Conservation (phyloP, 2,113 vertebrate species). For the Benitochromis conjunctus region DNA sequence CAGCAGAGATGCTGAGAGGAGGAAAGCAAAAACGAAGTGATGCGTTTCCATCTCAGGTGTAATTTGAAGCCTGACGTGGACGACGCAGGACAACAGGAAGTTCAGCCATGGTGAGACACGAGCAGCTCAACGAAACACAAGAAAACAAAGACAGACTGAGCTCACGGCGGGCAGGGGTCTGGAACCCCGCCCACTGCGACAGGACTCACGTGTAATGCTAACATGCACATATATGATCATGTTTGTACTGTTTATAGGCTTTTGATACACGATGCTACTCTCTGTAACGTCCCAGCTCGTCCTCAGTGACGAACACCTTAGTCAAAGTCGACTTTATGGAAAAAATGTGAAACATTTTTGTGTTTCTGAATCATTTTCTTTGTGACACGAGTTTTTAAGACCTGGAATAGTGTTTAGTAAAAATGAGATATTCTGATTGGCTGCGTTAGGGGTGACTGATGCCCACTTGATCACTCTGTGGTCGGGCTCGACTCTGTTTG, state of each 20-base stretch:
- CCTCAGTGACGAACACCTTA: background rate
- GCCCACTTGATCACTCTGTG: background rate
- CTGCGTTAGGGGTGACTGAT: background rate
- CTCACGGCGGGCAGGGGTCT: constrained; percentile 7
- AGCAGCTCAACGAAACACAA: background rate
- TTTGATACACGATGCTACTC: background rate
- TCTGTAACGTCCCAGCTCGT: background rate
- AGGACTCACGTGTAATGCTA: background rate
- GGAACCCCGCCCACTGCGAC: constrained; percentile 13
- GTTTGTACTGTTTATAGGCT: constrained; percentile 11
- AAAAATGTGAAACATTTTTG: background rate
- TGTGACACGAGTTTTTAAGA: background rate
- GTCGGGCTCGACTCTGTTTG: background rate
- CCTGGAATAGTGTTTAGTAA: background rate
- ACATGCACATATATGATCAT: constrained; percentile 13
- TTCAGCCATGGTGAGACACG: background rate
- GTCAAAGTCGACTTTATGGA: accelerated
- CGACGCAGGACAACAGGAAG: background rate
- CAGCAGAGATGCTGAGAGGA: background rate
- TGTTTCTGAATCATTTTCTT: background rate
- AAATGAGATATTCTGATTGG: background rate
- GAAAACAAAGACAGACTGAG: background rate
- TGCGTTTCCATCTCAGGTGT: background rate
- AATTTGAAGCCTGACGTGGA: background rate
- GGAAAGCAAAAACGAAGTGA: too few species aligned